Percentiles rank a stretch among this genome's conserved stretches.
Evolutionary conservation across 2,888 invertebrate species (phyloP).

Genomic region (Drosophila falleni): DNA sequence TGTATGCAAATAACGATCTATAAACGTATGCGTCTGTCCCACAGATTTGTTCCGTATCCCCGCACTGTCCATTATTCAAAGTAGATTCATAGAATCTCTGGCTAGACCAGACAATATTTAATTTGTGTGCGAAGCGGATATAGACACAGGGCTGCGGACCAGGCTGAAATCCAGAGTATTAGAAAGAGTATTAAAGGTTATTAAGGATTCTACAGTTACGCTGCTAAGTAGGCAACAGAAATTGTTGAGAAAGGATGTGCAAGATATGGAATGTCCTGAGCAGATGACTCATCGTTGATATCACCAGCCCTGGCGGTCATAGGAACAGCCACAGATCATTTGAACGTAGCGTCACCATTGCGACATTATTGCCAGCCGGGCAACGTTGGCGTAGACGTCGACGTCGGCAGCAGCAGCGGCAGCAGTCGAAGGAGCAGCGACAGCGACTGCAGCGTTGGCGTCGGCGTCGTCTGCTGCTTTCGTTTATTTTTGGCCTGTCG

Average conservation of each 20-base stretch:
- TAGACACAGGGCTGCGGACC: constrained; percentile 47
- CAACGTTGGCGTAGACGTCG: constrained; percentile 20
- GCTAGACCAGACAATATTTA: constrained; percentile 55
- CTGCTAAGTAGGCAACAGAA: constrained; percentile 63
- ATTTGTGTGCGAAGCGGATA: constrained; percentile 46
- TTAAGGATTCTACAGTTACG: constrained; percentile 8
- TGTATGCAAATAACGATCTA: constrained; percentile 41
- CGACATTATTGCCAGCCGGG: constrained; percentile 51
- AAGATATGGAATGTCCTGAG: not conserved
- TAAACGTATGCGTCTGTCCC: constrained; percentile 48
- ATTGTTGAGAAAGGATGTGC: not conserved
- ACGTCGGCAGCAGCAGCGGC: not conserved
- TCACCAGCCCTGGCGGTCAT: constrained; percentile 41
- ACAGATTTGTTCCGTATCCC: constrained; percentile 47
- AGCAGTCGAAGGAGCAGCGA: not conserved
- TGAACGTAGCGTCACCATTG: constrained; percentile 65
- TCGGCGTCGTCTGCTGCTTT: constrained; percentile 64
- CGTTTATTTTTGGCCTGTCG: constrained; percentile 70
- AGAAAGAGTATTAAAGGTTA: not conserved
- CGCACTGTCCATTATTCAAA: constrained; percentile 64
- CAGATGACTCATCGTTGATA: constrained; percentile 37
- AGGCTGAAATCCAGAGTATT: not conserved
- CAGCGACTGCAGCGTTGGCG: constrained; percentile 29
- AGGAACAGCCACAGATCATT: constrained; percentile 21
- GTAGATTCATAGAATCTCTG: constrained; percentile 36